Evolutionary conservation across 2,113 vertebrate genomes (phyloP), one percentile per base, ranked within the genome.

Genomic region (Pithys albifrons): DNA sequence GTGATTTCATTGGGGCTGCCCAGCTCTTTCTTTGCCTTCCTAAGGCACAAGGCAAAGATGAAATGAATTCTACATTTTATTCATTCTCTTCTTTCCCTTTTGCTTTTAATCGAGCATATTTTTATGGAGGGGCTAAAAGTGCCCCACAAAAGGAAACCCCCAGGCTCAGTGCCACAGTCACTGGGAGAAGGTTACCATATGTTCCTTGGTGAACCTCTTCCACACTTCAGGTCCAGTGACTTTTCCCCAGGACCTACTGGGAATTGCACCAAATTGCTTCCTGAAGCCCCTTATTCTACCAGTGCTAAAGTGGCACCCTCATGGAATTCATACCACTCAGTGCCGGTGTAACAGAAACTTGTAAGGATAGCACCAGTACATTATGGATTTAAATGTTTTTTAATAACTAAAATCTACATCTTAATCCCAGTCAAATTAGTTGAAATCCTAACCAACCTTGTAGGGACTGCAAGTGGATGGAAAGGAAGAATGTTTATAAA

Each of bases 301-400:
- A 54, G 55, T 23, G 41, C 77, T 74, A 37, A 4, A n/a, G 37
- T 88, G 82, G 31, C 43, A n/a, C 19, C 11, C 19, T 18, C 31
- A 5, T 13, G 9, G 71, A 19, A 8, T 64, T 33, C 43, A 43
- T 3, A 58, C 15, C 24, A 74, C 31, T 14, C 62, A 79, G 54
- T n/a, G 39, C 14, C 17, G 12, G 62, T 41, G 51, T 1, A 33
- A 29, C 19, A 65, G 82, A 49, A 48, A 88, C 7, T 6, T 7
- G 9, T 17, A 8, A 64, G 19, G n/a, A 31, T 7, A 12, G 2
- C 0, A 0, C 10, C 46, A 41, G 71, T 57, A 51, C 17, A 10
- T 24, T 10, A 18, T n/a, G 48, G 67, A n/a, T 52, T 89, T n/a
- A 12, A 4, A 35, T 35, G 23, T 4, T 37, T 74, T 77, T 75